A percentile compares a stretch with the other conserved stretches of the same genome.
Conservation (phyloP, 2,113 vertebrate genomes). For the pig (Sus scrofa) region DNA sequence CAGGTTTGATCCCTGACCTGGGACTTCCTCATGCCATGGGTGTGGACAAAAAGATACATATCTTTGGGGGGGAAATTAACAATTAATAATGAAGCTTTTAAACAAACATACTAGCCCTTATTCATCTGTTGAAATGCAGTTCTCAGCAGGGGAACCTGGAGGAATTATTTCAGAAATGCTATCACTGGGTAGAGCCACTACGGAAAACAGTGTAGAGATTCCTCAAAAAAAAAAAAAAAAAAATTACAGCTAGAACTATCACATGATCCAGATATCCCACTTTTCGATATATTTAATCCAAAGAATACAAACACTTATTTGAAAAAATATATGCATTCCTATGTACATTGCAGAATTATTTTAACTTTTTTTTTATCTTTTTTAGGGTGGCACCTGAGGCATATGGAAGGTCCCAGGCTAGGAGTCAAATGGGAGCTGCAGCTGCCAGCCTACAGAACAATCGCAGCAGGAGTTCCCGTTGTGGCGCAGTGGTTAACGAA, state of each 20-base stretch:
- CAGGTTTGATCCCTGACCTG: no score
- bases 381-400: no score
- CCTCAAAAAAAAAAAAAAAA: neutral
- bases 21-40: no score
- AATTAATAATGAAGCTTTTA: neutral
- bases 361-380: no score
- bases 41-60: no score
- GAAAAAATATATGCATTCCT: neutral
- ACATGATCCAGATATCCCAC: neutral
- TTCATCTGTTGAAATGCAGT: neutral
- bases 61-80: neutral
- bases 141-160: neutral
- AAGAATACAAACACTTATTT: neutral
- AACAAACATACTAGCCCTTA: neutral
- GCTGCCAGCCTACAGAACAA: no score
- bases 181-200: neutral
- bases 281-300: neutral
- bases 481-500: no score
- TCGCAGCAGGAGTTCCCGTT: no score
- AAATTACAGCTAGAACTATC: neutral
- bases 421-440: no score
- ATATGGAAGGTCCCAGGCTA: no score
- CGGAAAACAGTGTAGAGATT: neutral
- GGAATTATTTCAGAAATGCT: neutral
- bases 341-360: neutral